Percentiles rank a stretch among this genome's conserved stretches.
These are phyloP conservation scores for Percina caprodes DNA, from an alignment of 2,113 vertebrate genomes.

Conservation along the genomic window DNA sequence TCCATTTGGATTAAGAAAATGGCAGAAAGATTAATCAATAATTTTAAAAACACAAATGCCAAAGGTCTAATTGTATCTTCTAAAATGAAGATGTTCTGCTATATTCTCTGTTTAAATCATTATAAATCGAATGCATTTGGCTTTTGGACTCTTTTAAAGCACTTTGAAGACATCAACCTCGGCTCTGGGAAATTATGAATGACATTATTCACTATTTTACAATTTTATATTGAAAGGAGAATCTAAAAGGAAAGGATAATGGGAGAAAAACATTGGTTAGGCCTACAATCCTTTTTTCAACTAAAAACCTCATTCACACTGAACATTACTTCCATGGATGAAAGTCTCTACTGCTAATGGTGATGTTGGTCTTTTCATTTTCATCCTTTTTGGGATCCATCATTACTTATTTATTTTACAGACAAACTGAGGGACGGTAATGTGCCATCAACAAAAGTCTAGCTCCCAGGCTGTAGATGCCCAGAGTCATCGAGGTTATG, in stretches of 20 bases:
- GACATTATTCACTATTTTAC: not conserved
- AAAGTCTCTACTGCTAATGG: not conserved
- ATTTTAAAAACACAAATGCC: not conserved
- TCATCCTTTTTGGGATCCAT: slow-evolving; percentile 6
- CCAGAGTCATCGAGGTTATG: not conserved
- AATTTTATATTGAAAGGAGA: not conserved
- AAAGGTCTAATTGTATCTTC: not conserved
- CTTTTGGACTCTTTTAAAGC: not conserved
- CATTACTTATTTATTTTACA: slow-evolving; percentile 32
- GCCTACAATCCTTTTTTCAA: not conserved
- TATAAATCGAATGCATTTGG: not conserved
- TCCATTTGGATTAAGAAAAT: not conserved
- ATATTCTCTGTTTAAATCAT: not conserved
- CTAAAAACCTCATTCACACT: not conserved
- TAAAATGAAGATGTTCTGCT: not conserved
- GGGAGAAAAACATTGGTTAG: not conserved
- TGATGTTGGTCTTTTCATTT: slow-evolving; percentile 6
- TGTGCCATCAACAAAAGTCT: slow-evolving; percentile 1
- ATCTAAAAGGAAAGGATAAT: not conserved
- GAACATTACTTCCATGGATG: not conserved
- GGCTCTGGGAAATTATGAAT: not conserved
- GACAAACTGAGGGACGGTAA: slow-evolving; percentile 9
- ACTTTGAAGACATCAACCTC: not conserved
- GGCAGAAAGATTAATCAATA: not conserved
- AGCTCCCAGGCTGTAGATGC: not conserved